Conservation (phyloP, 1,140 invertebrate genomes). For the Nasonia vitripennis region DNA sequence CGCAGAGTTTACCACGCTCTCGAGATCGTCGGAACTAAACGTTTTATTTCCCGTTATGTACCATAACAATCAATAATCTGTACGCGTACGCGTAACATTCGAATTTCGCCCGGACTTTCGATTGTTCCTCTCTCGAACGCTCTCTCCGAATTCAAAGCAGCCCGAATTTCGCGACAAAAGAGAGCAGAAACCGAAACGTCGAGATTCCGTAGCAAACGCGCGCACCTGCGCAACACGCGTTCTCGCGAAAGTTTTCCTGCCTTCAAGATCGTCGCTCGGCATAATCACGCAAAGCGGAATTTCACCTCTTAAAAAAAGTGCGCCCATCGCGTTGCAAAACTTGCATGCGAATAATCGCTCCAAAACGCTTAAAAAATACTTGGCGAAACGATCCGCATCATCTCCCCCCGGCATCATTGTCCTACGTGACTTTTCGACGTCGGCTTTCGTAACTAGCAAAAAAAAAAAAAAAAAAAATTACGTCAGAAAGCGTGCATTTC, state of each 20-base stretch:
- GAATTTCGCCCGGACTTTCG: background rate
- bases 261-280: background rate
- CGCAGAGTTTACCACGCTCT: background rate
- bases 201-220: too few relatives aligned
- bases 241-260: conserved; percentile 8
- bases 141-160: background rate
- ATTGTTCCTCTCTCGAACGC: background rate
- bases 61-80: background rate
- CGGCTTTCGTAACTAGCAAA: conserved; percentile 59
- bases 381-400: too few relatives aligned
- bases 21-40: background rate
- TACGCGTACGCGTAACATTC: background rate
- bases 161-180: too few relatives aligned
- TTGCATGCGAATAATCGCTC: background rate
- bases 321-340: background rate
- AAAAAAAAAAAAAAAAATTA: conserved; percentile 59
- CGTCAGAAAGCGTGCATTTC: conserved; percentile 54
- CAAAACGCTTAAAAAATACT: too few relatives aligned
- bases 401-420: background rate
- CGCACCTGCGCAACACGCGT: background rate
- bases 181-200: too few relatives aligned
- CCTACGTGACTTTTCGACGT: conserved; percentile 22
- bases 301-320: background rate
- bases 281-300: background rate
- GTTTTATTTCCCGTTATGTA: background rate